These are phyloP conservation scores for Nemapogon koenigi DNA, from an alignment of 2,888 invertebrate species.

Conservation along the genomic window DNA sequence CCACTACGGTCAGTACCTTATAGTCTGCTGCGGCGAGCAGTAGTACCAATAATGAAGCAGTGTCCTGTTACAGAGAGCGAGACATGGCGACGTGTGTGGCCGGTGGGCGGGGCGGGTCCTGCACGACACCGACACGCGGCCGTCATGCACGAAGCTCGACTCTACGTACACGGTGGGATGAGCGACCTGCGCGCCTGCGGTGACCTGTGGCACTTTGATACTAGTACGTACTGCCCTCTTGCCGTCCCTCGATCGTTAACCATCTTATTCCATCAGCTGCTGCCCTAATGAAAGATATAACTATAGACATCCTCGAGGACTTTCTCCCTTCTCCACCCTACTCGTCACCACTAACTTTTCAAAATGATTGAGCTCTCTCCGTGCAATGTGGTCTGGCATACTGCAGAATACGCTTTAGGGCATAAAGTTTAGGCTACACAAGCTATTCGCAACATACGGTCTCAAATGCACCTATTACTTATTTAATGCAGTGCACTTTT, in stretches of 20 bases:
- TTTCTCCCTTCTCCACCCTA: not conserved
- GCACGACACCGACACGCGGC: constrained; percentile 87
- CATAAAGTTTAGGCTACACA: too few species aligned
- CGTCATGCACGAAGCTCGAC: constrained; percentile 75
- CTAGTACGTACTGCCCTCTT: constrained; percentile 44
- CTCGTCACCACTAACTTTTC: too few species aligned
- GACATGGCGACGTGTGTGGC: constrained; percentile 71
- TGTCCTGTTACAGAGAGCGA: constrained; percentile 84
- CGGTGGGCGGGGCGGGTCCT: constrained; percentile 45
- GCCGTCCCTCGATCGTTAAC: not conserved
- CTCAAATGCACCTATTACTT: too few species aligned
- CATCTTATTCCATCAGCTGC: not conserved
- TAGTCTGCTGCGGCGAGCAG: too few species aligned
- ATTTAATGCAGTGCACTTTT: too few species aligned
- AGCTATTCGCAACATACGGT: too few species aligned
- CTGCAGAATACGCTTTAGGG: too few species aligned
- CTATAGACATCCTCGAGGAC: not conserved
- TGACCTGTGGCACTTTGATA: constrained; percentile 84
- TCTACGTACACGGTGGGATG: constrained; percentile 91
- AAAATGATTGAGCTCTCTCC: too few species aligned
- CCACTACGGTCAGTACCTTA: constrained; percentile 71
- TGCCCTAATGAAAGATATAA: not conserved
- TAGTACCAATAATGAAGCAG: too few species aligned
- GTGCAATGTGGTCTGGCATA: too few species aligned
- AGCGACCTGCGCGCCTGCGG: constrained; percentile 78